These are phyloP conservation scores for Tadarida brasiliensis DNA, from an alignment of 2,797 vertebrate genomes.

Conservation along the genomic window DNA sequence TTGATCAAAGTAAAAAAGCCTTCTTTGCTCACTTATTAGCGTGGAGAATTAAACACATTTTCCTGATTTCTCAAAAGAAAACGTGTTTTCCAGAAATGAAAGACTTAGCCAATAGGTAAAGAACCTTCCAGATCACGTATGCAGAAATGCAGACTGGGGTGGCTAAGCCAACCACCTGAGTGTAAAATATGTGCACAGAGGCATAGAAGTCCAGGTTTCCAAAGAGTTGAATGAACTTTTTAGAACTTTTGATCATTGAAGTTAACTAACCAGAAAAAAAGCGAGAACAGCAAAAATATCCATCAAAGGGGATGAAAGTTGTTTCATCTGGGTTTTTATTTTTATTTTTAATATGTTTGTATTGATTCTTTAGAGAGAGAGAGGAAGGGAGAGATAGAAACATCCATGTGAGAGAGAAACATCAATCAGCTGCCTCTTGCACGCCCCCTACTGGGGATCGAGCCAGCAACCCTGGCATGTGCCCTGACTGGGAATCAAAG, in stretches of 20 bases:
- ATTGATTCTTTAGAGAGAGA: no score
- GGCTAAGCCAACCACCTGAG: not conserved
- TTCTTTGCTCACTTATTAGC: constrained; percentile 54
- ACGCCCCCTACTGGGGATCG: no score
- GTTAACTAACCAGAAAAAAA: not conserved
- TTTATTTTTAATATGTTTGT: not conserved
- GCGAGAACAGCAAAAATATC: not conserved
- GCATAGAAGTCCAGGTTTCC: not conserved
- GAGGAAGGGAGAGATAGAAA: no score
- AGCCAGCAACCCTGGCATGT: no score
- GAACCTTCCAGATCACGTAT: not conserved
- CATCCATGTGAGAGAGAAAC: no score
- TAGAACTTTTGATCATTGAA: not conserved
- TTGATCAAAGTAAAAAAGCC: constrained; percentile 31
- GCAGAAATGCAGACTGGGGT: not conserved
- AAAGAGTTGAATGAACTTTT: not conserved
- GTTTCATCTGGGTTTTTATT: not conserved
- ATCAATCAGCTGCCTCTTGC: no score
- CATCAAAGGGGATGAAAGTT: not conserved
- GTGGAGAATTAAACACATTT: constrained; percentile 46
- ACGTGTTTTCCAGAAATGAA: constrained; percentile 36
- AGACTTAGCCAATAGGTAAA: not conserved
- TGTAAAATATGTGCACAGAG: not conserved
- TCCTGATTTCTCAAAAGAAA: constrained; percentile 29
- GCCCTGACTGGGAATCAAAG: no score